phyloP scores from a whole-genome alignment of 1,140 invertebrate species.

The Scaptomyza pallida region DNA sequence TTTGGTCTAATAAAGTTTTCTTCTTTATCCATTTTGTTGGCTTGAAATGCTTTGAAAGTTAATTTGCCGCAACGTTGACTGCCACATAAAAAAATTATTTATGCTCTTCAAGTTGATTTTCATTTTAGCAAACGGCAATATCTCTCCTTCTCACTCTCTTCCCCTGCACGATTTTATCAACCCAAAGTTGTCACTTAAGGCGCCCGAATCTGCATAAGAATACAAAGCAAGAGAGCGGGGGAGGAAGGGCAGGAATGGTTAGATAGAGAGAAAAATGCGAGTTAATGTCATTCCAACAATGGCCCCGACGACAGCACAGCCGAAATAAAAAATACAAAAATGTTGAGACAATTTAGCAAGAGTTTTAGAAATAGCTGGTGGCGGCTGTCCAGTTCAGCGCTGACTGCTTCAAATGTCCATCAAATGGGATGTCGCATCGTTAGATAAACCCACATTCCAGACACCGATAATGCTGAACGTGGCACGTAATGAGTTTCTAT shows the following conservation, averaged over 20 bases:
- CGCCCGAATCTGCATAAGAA: slow-evolving; percentile 42
- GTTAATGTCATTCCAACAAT: slow-evolving; percentile 42
- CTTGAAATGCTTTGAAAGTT: slow-evolving; percentile 34
- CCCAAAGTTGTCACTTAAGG: slow-evolving; percentile 27
- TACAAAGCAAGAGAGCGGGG: background rate
- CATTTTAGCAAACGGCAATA: slow-evolving; percentile 20
- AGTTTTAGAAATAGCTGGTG: slow-evolving; percentile 40
- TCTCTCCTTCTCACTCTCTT: no score
- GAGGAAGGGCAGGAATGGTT: no score
- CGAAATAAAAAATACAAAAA: no score
- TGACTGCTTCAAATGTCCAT: slow-evolving; percentile 35
- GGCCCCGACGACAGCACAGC: slow-evolving; percentile 33
- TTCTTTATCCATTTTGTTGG: slow-evolving; percentile 23
- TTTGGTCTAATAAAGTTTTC: slow-evolving; percentile 39
- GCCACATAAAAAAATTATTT: slow-evolving; percentile 53
- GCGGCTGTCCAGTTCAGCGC: slow-evolving; percentile 28
- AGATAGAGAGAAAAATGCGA: slow-evolving; percentile 14
- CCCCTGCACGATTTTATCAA: background rate
- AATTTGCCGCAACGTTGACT: slow-evolving; percentile 52
- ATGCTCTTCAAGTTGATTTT: slow-evolving; percentile 39
- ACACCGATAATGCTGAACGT: slow-evolving; percentile 4
- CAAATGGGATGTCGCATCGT: slow-evolving; percentile 35
- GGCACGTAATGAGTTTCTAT: slow-evolving; percentile 39
- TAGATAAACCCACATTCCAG: slow-evolving; percentile 47
- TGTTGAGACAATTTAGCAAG: slow-evolving; percentile 52